Evolutionary conservation across 2,113 vertebrate species (phyloP).

Genomic region (Isurus oxyrinchus): DNA sequence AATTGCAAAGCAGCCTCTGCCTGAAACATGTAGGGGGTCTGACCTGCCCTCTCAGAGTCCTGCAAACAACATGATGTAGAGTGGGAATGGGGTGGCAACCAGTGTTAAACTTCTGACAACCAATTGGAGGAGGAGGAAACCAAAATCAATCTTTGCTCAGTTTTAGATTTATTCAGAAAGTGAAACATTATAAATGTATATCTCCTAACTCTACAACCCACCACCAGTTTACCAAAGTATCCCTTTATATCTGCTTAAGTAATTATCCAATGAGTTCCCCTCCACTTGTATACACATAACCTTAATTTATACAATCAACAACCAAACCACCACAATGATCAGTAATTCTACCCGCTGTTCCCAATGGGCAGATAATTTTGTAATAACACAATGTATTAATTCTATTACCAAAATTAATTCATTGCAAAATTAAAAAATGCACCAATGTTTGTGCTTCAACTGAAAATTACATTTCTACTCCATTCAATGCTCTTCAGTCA

Average conservation of each 20-base stretch:
- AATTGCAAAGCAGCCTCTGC: no score
- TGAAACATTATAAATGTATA: background rate
- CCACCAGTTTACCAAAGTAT: background rate
- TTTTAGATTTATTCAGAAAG: background rate
- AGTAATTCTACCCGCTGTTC: background rate
- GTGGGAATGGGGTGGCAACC: background rate
- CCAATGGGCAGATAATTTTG: background rate
- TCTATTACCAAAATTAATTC: background rate
- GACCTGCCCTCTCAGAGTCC: background rate
- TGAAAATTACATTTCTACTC: background rate
- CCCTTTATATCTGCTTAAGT: background rate
- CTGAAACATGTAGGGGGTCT: background rate
- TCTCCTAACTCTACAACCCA: background rate
- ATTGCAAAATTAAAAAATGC: background rate
- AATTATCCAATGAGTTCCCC: background rate
- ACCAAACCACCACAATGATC: background rate
- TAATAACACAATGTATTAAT: background rate
- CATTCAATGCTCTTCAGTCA: background rate
- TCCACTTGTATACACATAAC: background rate
- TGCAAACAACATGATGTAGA: background rate
- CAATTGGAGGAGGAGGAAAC: background rate
- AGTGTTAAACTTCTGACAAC: background rate
- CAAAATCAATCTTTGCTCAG: background rate
- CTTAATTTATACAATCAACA: background rate
- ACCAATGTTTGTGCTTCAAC: background rate